Evolutionary conservation across 2,888 invertebrate species (phyloP).

Genomic region (Punctoribates punctum): DNA sequence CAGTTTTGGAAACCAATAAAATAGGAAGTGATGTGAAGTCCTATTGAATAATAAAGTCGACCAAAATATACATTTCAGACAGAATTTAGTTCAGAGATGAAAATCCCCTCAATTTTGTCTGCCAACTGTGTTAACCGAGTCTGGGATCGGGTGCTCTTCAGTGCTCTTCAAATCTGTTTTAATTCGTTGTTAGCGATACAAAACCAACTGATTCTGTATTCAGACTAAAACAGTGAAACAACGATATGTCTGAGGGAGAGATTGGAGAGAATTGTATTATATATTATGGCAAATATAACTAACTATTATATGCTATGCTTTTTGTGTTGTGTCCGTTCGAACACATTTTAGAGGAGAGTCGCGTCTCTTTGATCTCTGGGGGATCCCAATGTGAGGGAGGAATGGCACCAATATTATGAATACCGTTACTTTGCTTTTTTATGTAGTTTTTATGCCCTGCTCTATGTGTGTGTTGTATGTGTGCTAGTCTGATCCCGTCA

Average conservation of each 20-base stretch:
- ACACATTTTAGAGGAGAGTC: slow-evolving; percentile 18
- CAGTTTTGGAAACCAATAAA: not conserved
- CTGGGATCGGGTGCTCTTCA: not conserved
- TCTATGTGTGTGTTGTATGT: not conserved
- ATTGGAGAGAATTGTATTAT: not conserved
- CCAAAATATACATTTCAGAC: slow-evolving; percentile 13
- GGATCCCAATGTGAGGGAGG: slow-evolving; percentile 12
- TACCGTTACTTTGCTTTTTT: slow-evolving; percentile 27
- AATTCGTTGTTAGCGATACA: slow-evolving; percentile 29
- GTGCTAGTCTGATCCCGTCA: slow-evolving; percentile 18
- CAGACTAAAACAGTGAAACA: slow-evolving; percentile 9
- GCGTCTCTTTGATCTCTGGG: slow-evolving; percentile 29
- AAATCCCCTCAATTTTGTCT: not conserved
- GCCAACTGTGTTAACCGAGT: not conserved
- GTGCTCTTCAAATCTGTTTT: slow-evolving; percentile 11
- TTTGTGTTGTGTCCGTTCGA: slow-evolving; percentile 23
- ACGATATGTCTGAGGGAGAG: not conserved
- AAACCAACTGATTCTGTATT: slow-evolving; percentile 17
- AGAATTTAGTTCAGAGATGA: not conserved
- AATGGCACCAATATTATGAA: slow-evolving; percentile 12
- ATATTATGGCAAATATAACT: slow-evolving; percentile 11
- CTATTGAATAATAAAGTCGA: slow-evolving; percentile 12
- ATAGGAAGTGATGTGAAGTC: slow-evolving; percentile 27
- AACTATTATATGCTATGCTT: slow-evolving; percentile 23
- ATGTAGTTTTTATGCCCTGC: not conserved